phyloP scores from a whole-genome alignment of 2,113 vertebrate genomes.

The Percopsis transmontana region DNA sequence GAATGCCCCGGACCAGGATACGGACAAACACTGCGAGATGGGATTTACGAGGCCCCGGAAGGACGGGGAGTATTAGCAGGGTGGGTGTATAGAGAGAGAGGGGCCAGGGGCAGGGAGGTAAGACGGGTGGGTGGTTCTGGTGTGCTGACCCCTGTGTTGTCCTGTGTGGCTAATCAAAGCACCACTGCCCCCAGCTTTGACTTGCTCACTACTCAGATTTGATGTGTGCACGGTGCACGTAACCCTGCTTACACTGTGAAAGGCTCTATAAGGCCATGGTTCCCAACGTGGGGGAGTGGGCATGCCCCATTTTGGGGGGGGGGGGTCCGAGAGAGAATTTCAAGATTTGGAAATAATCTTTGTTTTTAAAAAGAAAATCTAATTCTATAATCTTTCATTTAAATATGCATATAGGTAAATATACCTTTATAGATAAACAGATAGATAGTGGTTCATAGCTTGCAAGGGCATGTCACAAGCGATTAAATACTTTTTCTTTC shows the following conservation, averaged over 20 bases:
- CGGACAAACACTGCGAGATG: conserved; percentile 65
- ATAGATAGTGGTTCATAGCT: no score
- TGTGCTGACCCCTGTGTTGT: conserved; percentile 69
- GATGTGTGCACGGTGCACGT: conserved; percentile 46
- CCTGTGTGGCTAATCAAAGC: conserved; percentile 72
- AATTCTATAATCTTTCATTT: no score
- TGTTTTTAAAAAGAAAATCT: no score
- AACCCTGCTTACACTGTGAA: conserved; percentile 49
- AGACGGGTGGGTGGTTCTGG: conserved; percentile 63
- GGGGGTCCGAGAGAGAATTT: no score
- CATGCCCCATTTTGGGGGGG: no score
- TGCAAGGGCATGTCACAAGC: no score
- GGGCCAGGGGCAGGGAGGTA: conserved; percentile 54
- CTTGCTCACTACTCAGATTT: conserved; percentile 51
- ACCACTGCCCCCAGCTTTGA: conserved; percentile 47
- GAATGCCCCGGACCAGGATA: conserved; percentile 54
- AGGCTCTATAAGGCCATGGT: conserved; percentile 37
- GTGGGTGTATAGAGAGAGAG: conserved; percentile 39
- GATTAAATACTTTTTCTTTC: no score
- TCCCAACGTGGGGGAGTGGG: neutral
- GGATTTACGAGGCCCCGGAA: conserved; percentile 69
- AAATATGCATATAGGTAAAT: no score
- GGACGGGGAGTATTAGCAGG: conserved; percentile 42
- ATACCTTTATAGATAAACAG: no score
- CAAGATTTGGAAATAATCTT: no score